Conservation (phyloP, 2,888 invertebrate genomes). For the Malacosoma neustria region DNA sequence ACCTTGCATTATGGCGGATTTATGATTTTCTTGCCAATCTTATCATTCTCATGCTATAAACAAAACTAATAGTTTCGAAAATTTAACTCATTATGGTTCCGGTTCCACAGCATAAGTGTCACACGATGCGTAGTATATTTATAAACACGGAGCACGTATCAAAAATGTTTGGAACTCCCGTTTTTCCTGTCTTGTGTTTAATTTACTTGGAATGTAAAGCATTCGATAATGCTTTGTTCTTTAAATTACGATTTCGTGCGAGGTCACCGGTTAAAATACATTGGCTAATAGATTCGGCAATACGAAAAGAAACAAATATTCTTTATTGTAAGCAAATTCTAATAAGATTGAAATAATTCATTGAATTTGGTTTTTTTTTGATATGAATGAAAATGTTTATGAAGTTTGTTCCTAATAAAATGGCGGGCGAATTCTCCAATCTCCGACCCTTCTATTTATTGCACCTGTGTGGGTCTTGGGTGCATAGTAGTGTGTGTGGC, state of each 20-base stretch:
- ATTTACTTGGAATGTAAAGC: not conserved
- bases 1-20: constrained; percentile 61
- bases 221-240: constrained; percentile 44
- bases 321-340: not conserved
- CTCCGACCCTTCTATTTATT: constrained; percentile 32
- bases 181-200: no score
- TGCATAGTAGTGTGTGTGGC: constrained; percentile 30
- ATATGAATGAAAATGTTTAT: no score
- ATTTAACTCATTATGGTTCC: no score
- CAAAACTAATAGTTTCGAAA: no score
- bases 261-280: constrained; percentile 58
- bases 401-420: constrained; percentile 20
- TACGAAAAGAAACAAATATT: constrained; percentile 11
- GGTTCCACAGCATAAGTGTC: no score
- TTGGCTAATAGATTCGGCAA: constrained; percentile 50
- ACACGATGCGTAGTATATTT: constrained; percentile 11
- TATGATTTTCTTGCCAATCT: constrained; percentile 27
- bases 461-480: constrained; percentile 24
- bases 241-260: constrained; percentile 51
- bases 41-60: no score
- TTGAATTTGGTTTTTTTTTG: constrained; percentile 2
- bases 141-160: not conserved
- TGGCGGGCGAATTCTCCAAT: constrained; percentile 40
- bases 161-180: not conserved
- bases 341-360: not conserved